These are phyloP conservation scores for Odontophorus gujanensis DNA, from an alignment of 2,113 vertebrate species.

Conservation along the genomic window DNA sequence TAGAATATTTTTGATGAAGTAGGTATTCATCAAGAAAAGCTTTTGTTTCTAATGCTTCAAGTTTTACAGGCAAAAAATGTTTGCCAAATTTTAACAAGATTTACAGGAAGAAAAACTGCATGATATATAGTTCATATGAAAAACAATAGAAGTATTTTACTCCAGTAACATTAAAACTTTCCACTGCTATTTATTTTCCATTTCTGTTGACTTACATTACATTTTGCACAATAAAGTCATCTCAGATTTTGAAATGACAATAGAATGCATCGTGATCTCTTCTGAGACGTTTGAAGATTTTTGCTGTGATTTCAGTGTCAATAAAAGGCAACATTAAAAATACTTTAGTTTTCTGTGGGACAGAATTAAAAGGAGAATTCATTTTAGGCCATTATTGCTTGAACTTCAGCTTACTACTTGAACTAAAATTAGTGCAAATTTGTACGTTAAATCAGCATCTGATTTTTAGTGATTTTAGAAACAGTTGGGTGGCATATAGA, in stretches of 20 bases:
- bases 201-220: background rate
- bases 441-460: background rate
- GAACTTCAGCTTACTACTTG: background rate
- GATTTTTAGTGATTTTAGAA: background rate
- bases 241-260: background rate
- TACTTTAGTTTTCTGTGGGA: background rate
- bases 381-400: background rate
- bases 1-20: background rate
- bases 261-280: background rate
- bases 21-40: background rate
- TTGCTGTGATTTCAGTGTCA: background rate
- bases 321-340: background rate
- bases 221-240: background rate
- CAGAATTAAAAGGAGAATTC: background rate
- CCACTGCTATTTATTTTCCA: background rate
- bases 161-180: background rate
- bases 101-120: background rate
- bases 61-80: background rate
- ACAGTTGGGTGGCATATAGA: background rate
- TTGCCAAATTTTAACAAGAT: background rate
- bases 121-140: background rate
- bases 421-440: background rate
- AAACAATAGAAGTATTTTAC: slow-evolving; percentile 11
- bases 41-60: background rate
- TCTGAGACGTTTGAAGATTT: background rate